A percentile compares a stretch with the other conserved stretches of the same genome.
phyloP scores from a whole-genome alignment of 2,797 vertebrate genomes.

The Sternotherus odoratus region DNA sequence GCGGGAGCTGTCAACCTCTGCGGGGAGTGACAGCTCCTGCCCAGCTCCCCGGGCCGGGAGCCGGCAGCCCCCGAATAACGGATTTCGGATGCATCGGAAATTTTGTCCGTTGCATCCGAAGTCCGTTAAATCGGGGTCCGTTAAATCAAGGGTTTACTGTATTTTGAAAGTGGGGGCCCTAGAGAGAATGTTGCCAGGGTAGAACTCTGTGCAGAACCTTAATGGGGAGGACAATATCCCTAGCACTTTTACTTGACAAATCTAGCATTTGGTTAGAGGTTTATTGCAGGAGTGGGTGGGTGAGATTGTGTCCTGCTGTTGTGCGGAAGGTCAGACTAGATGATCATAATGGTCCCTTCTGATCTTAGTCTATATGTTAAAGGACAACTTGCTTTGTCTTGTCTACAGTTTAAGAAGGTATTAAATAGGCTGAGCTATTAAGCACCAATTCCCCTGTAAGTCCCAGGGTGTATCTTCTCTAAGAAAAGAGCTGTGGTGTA shows the following conservation, averaged over 20 bases:
- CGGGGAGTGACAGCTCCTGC: too few relatives aligned
- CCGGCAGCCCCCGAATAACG: too few relatives aligned
- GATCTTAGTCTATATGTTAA: constrained; percentile 43
- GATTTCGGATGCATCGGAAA: too few relatives aligned
- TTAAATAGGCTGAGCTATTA: constrained; percentile 61
- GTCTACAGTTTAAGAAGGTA: constrained; percentile 63
- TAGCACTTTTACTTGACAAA: neutral
- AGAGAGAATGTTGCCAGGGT: constrained; percentile 5
- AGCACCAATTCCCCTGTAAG: constrained; percentile 60
- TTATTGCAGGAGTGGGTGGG: too few relatives aligned
- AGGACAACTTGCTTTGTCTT: constrained; percentile 72
- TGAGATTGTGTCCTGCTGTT: too few relatives aligned
- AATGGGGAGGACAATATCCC: neutral
- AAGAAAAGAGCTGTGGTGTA: neutral
- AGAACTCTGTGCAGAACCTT: constrained; percentile 18
- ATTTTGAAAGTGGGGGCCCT: neutral
- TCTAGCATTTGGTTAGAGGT: neutral
- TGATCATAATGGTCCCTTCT: too few relatives aligned
- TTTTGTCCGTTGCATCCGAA: too few relatives aligned
- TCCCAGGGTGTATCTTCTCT: constrained; percentile 62
- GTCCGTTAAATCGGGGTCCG: too few relatives aligned
- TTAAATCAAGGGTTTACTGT: too few relatives aligned
- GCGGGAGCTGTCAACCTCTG: too few relatives aligned
- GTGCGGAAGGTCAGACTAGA: too few relatives aligned
- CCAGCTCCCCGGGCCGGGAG: too few relatives aligned